These are phyloP conservation scores for Bedellia somnulentella DNA, from an alignment of 2,888 invertebrate species.

Conservation along the genomic window DNA sequence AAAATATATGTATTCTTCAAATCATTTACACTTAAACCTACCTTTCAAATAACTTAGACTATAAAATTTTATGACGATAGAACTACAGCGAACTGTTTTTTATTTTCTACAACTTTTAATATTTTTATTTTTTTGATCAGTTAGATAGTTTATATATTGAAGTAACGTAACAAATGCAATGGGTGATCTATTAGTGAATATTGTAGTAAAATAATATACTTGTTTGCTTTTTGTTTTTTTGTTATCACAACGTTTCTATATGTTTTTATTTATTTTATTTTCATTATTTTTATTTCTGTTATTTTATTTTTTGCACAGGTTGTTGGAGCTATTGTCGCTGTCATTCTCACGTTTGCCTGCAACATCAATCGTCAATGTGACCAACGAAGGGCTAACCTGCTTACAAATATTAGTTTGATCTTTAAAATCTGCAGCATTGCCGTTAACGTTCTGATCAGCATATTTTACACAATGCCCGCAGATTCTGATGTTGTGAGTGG, in stretches of 20 bases:
- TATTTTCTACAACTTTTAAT: conserved; percentile 10
- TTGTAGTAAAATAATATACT: too few relatives aligned
- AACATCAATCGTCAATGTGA: conserved; percentile 65
- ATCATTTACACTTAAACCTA: too few relatives aligned
- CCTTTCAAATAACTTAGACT: too few relatives aligned
- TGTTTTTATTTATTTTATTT: conserved; percentile 20
- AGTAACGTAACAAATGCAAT: too few relatives aligned
- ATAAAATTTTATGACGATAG: too few relatives aligned
- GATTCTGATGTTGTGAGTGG: too few relatives aligned
- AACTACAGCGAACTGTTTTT: too few relatives aligned
- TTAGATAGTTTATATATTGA: conserved; percentile 8
- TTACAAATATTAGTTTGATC: conserved; percentile 62
- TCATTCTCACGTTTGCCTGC: conserved; percentile 60
- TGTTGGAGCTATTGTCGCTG: conserved; percentile 60
- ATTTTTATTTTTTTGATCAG: conserved; percentile 12
- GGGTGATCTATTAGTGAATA: too few relatives aligned
- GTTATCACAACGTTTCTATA: conserved; percentile 11
- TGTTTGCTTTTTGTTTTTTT: conserved; percentile 12
- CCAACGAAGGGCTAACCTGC: conserved; percentile 58
- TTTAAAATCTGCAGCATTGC: conserved; percentile 63
- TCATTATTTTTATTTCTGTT: too few relatives aligned
- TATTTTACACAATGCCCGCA: conserved; percentile 58
- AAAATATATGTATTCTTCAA: too few relatives aligned
- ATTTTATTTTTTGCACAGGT: conserved; percentile 47
- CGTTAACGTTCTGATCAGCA: conserved; percentile 63